Percentiles rank a stretch among this genome's conserved stretches.
Evolutionary conservation across 1,140 invertebrate genomes (phyloP).

Genomic region (Pectinophora gossypiella): DNA sequence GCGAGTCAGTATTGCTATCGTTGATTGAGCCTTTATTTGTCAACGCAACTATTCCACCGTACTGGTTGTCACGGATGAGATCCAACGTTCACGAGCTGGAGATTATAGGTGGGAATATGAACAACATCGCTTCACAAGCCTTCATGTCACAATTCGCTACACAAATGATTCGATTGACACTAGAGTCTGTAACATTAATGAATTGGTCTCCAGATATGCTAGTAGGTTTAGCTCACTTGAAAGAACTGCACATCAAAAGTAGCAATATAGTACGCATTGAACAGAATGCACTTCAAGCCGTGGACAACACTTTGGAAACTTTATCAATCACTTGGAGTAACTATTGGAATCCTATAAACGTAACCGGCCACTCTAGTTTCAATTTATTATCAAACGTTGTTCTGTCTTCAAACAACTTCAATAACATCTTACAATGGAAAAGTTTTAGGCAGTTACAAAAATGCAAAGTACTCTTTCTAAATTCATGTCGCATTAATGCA

Average conservation of each 20-base stretch:
- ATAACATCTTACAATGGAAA: constrained; percentile 25
- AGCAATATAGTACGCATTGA: constrained; percentile 29
- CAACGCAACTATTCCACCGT: constrained; percentile 37
- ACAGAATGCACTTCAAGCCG: constrained; percentile 29
- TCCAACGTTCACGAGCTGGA: constrained; percentile 30
- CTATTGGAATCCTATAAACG: constrained; percentile 41
- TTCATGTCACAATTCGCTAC: constrained; percentile 39
- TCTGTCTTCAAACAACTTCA: constrained; percentile 48
- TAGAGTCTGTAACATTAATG: constrained; percentile 35
- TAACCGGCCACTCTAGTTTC: constrained; percentile 39
- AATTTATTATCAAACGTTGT: constrained; percentile 30
- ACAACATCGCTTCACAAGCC: constrained; percentile 34
- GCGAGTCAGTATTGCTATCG: too few relatives aligned
- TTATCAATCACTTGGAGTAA: constrained; percentile 37
- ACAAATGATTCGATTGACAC: constrained; percentile 27
- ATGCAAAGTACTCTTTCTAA: constrained; percentile 47
- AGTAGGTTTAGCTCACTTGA: constrained; percentile 40
- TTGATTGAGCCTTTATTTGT: constrained; percentile 34
- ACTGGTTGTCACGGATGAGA: constrained; percentile 38
- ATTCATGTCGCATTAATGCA: constrained; percentile 43
- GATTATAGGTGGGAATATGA: constrained; percentile 48
- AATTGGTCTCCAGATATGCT: constrained; percentile 35
- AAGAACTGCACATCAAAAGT: constrained; percentile 35
- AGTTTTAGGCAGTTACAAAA: constrained; percentile 39
- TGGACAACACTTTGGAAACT: constrained; percentile 36